Conservation (phyloP, 2,113 vertebrate genomes). For the Rhipidura dahli region DNA sequence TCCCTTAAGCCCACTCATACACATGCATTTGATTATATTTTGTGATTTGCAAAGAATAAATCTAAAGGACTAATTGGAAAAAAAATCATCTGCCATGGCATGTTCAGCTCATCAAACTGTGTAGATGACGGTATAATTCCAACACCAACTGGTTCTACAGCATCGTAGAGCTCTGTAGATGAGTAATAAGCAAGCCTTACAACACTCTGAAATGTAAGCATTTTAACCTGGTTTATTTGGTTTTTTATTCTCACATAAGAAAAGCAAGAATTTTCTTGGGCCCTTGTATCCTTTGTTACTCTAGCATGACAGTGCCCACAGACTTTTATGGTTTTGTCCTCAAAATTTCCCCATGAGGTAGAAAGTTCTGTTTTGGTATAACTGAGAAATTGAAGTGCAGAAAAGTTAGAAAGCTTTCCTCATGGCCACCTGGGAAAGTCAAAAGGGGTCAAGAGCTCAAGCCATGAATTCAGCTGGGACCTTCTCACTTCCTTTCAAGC, state of each 20-base stretch:
- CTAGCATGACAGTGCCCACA: too few relatives aligned
- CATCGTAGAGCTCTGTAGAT: neutral
- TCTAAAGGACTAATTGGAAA: neutral
- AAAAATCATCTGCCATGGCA: neutral
- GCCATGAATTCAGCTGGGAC: neutral
- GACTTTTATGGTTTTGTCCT: neutral
- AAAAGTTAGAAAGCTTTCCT: neutral
- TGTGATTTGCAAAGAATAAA: neutral
- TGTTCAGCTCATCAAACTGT: neutral
- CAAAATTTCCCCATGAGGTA: neutral
- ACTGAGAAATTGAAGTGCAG: neutral
- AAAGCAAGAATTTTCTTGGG: neutral
- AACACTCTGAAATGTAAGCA: neutral
- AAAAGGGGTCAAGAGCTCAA: neutral
- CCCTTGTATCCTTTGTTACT: neutral
- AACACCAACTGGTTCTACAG: neutral
- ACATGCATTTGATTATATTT: conserved; percentile 13
- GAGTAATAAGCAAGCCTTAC: neutral
- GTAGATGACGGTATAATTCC: neutral
- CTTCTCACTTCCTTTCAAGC: neutral
- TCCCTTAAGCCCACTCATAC: neutral
- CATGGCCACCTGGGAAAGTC: neutral
- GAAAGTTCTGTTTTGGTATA: neutral
- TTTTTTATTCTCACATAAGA: neutral
- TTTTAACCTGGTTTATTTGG: neutral